Percentiles rank a stretch among this genome's conserved stretches.
phyloP scores from a whole-genome alignment of 2,888 invertebrate genomes.

The Enchytraeus crypticus region DNA sequence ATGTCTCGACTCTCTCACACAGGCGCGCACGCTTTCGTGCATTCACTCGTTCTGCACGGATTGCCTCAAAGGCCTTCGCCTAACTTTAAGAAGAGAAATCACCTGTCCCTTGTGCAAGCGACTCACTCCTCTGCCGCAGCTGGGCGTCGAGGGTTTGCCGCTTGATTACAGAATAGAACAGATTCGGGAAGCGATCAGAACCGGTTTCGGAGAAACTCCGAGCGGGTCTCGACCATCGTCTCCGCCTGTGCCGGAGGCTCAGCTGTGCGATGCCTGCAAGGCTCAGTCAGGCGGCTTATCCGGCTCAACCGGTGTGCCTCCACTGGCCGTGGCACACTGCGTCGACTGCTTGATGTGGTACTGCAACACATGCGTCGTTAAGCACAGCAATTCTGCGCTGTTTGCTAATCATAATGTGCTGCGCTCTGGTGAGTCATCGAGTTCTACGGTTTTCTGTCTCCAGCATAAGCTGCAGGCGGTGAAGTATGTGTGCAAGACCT shows the following conservation, averaged over 20 bases:
- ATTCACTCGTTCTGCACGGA: slow-evolving; percentile 44
- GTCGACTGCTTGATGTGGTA: slow-evolving; percentile 27
- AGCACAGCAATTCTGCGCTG: slow-evolving; percentile 21
- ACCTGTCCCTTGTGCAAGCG: slow-evolving; percentile 45
- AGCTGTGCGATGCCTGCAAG: slow-evolving; percentile 22
- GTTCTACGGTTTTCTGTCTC: slow-evolving; percentile 19
- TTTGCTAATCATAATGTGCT: slow-evolving; percentile 23
- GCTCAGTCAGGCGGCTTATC: too few relatives aligned
- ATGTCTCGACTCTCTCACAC: slow-evolving; percentile 41
- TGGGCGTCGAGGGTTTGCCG: slow-evolving; percentile 41
- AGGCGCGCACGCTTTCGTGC: slow-evolving; percentile 43
- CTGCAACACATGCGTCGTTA: slow-evolving; percentile 19
- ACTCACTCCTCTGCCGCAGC: slow-evolving; percentile 40
- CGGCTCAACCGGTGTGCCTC: not conserved
- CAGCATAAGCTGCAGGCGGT: slow-evolving; percentile 21
- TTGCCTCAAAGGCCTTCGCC: slow-evolving; percentile 36
- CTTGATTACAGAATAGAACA: slow-evolving; percentile 40
- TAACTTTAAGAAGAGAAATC: slow-evolving; percentile 37
- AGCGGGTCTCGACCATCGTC: not conserved
- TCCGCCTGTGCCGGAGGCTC: not conserved
- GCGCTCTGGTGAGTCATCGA: slow-evolving; percentile 1
- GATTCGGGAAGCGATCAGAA: slow-evolving; percentile 22
- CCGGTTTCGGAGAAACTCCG: not conserved
- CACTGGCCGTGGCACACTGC: slow-evolving; percentile 17
- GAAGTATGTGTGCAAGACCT: slow-evolving; percentile 24